A percentile compares a stretch with the other conserved stretches of the same genome.
phyloP scores from a whole-genome alignment of 1,140 invertebrate species.

The Drosophila kanapiae region DNA sequence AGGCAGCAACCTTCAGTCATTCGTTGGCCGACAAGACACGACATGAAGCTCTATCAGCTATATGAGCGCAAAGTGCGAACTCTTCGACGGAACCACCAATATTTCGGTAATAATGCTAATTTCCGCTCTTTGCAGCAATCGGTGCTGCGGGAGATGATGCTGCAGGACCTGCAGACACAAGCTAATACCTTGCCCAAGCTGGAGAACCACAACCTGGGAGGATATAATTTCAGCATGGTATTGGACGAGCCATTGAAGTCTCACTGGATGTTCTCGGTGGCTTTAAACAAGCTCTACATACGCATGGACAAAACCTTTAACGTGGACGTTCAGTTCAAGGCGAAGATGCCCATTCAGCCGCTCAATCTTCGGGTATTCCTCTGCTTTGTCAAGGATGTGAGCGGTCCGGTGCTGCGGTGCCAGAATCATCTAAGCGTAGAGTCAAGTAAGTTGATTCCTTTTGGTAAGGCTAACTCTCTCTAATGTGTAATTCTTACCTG shows the following conservation, averaged over 20 bases:
- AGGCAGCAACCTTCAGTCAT: not conserved
- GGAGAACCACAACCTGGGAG: conserved; percentile 71
- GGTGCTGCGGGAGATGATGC: conserved; percentile 71
- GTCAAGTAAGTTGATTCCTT: conserved; percentile 31
- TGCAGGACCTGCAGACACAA: conserved; percentile 66
- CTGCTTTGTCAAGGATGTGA: conserved; percentile 75
- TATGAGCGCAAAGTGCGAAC: conserved; percentile 37
- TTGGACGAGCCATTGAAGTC: conserved; percentile 63
- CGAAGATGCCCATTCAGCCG: conserved; percentile 70
- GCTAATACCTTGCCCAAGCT: conserved; percentile 68
- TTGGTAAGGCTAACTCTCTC: not conserved
- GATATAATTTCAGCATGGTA: conserved; percentile 66
- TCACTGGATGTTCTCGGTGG: conserved; percentile 65
- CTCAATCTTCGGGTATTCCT: conserved; percentile 69
- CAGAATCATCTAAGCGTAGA: conserved; percentile 82
- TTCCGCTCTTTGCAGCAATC: conserved; percentile 69
- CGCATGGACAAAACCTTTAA: conserved; percentile 75
- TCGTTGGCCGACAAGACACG: conserved; percentile 8
- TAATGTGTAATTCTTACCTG: not conserved
- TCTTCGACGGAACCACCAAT: not conserved
- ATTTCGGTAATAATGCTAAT: not conserved
- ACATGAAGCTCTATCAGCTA: conserved; percentile 53
- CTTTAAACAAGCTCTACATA: conserved; percentile 71
- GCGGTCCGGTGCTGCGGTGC: conserved; percentile 75
- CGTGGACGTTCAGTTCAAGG: conserved; percentile 68